Evolutionary conservation across 1,140 invertebrate species (phyloP), one percentile per base, ranked within the genome.

Genomic region (Cydia strobilella): DNA sequence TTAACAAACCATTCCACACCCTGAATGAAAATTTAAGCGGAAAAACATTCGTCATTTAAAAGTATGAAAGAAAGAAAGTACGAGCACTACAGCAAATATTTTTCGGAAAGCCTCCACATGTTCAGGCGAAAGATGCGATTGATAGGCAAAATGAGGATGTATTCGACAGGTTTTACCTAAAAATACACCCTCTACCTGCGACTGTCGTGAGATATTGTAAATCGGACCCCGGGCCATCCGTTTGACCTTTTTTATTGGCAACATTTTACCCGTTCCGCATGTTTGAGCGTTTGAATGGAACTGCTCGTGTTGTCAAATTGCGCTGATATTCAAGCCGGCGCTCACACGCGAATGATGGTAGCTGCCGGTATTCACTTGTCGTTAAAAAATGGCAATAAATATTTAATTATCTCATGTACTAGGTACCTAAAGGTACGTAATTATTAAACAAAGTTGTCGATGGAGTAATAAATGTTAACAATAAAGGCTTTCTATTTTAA

Each of bases 201-300:
- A 72, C 75, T 76, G 75, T 77, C 78, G 80, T 86, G 83, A 88
- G 82, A 88, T 88, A 88, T 88, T 88, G 82, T 86, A 86, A 86
- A 86, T 82, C 83, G 79, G 78, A 84, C 84, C 84, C 75, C 35
- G 48, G 77, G 82, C 86, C 77, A 85, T 82, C 75, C 82, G 81
- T 84, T 86, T 84, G 82, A 85, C 85, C 84, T 84, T 88, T 87
- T 88, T 86, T 86, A 88, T 88, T 85, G 84, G 81, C 83, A 86
- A 86, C 86, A 88, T 88, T 85, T 86, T 82, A 88, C 84, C 82
- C 77, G 86, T 86, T 84, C 81, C 83, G 79, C 83, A 84, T 86
- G 84, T 84, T 88, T 83, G 77, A 79, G 74, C 80, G 82, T 79
- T 79, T 80, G 77, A 79, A 78, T 79, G 78, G 79, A 82, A 80